Evolutionary conservation across 1,140 invertebrate species (phyloP), one percentile per base, ranked within the genome.

Genomic region (Mycetomoellerius zeteki): DNA sequence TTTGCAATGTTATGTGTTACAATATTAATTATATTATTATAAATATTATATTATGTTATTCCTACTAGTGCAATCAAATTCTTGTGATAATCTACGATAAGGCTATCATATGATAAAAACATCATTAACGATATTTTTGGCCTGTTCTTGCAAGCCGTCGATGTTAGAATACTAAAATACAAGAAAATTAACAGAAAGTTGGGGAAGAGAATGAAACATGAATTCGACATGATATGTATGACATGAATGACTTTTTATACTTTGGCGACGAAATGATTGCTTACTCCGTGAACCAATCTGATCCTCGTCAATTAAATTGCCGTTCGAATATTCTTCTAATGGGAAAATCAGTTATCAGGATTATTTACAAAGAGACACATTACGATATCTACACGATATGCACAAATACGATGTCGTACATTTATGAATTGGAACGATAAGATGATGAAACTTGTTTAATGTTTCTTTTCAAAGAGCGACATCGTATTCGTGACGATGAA

Each of bases 331-430:
- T 47, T 69, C 27, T 56, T 72, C 67, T 71, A 85, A 71, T 56
- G n/a, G 24, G 43, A 78, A 88, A 78, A 80, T 60, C 19, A 50
- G 69, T 50, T 27, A 85, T 82, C 75, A 81, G 62, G 76, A 90
- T 91, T 91, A 91, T 91, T 90, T 78, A 91, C 86, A 88, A 69
- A 67, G 56, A 87, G 54, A 24, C 56, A 88, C 58, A 47, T 77
- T 77, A 64, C 52, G 78, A n/a, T 54, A 64, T 85, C 87, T 52
- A 50, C 54, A 89, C 76, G 75, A 37, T 47, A 21, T 24, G 58
- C 65, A 88, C 71, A 69, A 54, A 47, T 72, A 88, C 86, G 88
- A 88, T 71, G 67, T 2, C 72, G 14, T 50, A 50, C 12, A 64
- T 76, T 52, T 60, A 37, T 64, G 33, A 85, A 88, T 62, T 33